A percentile compares a stretch with the other conserved stretches of the same genome.
These are phyloP conservation scores for Eubasilissa splendida DNA, from an alignment of 2,888 invertebrate species.

Conservation along the genomic window DNA sequence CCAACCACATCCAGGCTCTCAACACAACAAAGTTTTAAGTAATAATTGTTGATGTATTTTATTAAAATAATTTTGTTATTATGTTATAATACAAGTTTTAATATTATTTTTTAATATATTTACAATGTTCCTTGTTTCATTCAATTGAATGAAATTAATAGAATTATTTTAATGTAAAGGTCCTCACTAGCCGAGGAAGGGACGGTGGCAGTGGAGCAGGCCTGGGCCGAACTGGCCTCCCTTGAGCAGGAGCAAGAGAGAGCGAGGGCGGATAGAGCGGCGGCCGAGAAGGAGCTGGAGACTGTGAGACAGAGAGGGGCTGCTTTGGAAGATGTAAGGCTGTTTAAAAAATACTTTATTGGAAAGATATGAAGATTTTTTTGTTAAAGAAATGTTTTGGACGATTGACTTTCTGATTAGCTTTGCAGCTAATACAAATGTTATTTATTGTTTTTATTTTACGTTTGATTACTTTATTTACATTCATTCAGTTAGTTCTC, in stretches of 20 bases:
- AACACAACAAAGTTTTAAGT: constrained; percentile 77
- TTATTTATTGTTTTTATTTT: too few species aligned
- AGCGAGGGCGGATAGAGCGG: constrained; percentile 82
- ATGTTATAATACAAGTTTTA: too few species aligned
- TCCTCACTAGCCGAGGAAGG: constrained; percentile 67
- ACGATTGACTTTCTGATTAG: not conserved
- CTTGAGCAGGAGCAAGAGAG: constrained; percentile 90
- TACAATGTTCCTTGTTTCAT: too few species aligned
- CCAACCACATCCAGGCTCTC: constrained; percentile 73
- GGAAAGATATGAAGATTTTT: not conserved
- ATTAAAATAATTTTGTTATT: too few species aligned
- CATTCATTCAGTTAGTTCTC: too few species aligned
- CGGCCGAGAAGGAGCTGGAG: constrained; percentile 87
- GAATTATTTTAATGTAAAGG: too few species aligned
- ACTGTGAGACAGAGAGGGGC: constrained; percentile 84
- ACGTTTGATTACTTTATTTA: too few species aligned
- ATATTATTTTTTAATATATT: too few species aligned
- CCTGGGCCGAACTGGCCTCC: constrained; percentile 87
- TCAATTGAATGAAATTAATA: too few species aligned
- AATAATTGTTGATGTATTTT: not conserved
- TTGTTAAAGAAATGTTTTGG: constrained; percentile 9
- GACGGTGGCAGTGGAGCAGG: constrained; percentile 82
- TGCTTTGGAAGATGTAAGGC: constrained; percentile 85
- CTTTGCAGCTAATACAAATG: not conserved
- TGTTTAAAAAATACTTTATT: not conserved